A percentile compares a stretch with the other conserved stretches of the same genome.
phyloP scores from a whole-genome alignment of 2,888 invertebrate species.

The Colletes collaris region DNA sequence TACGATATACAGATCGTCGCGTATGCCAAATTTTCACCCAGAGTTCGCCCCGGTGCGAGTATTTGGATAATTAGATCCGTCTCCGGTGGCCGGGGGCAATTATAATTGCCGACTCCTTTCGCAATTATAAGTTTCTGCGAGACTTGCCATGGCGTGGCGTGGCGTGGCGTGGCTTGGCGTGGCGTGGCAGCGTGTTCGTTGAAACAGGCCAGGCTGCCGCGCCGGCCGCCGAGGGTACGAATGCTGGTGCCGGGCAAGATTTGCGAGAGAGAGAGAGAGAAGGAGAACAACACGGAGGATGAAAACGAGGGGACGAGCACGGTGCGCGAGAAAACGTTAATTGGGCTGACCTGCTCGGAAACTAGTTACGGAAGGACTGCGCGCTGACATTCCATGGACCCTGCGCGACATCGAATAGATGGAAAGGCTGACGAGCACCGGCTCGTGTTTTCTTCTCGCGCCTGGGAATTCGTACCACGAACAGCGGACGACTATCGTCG shows the following conservation, averaged over 20 bases:
- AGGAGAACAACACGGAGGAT: constrained; percentile 29
- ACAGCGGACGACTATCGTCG: neutral
- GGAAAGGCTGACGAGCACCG: constrained; percentile 22
- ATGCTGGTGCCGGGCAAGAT: constrained; percentile 43
- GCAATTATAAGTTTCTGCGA: constrained; percentile 83
- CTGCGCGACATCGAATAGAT: constrained; percentile 50
- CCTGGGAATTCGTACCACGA: constrained; percentile 4
- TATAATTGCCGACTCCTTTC: constrained; percentile 83
- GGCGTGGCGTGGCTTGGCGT: too few species aligned
- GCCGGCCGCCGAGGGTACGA: constrained; percentile 56
- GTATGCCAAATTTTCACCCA: constrained; percentile 39
- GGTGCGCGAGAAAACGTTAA: constrained; percentile 82
- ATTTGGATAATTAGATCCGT: constrained; percentile 81
- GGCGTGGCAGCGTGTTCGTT: constrained; percentile 62
- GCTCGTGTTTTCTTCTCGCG: constrained; percentile 21
- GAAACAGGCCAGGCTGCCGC: constrained; percentile 52
- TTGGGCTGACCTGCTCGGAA: constrained; percentile 83
- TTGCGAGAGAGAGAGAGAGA: constrained; percentile 29
- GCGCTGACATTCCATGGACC: constrained; percentile 76
- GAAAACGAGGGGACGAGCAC: constrained; percentile 61
- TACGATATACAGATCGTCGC: neutral
- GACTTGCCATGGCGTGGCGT: constrained; percentile 64
- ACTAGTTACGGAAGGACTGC: constrained; percentile 80
- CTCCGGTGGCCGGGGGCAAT: constrained; percentile 80
- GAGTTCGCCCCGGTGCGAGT: constrained; percentile 66